Conservation (phyloP, 1,140 invertebrate species). For the Thaumatotibia leucotreta region DNA sequence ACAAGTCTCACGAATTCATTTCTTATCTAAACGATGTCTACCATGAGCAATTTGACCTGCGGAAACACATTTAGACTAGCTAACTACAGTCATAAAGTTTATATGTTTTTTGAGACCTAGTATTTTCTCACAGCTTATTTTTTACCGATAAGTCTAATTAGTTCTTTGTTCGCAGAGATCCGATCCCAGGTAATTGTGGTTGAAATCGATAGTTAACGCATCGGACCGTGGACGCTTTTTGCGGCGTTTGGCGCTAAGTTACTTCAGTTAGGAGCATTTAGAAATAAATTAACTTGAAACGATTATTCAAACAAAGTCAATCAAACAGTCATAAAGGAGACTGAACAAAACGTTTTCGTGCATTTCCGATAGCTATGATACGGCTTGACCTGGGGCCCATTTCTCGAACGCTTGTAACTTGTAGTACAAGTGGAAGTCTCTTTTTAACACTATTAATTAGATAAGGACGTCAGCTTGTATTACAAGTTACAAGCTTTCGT, state of each 20-base stretch:
- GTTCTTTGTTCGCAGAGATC: background rate
- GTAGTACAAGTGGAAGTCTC: no score
- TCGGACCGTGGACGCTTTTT: conserved; percentile 45
- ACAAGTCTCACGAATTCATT: background rate
- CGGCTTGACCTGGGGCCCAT: no score
- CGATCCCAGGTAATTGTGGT: background rate
- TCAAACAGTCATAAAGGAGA: no score
- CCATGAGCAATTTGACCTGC: background rate
- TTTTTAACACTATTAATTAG: no score
- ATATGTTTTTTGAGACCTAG: background rate
- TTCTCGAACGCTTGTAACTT: no score
- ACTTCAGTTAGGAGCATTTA: background rate
- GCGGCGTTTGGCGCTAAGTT: background rate
- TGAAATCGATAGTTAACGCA: conserved; percentile 50
- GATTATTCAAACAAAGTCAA: no score
- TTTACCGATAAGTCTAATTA: conserved; percentile 3
- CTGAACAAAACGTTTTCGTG: no score
- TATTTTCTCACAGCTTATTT: background rate
- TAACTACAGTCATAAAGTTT: background rate
- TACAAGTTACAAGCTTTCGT: no score
- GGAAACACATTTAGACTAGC: background rate
- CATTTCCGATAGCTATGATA: no score
- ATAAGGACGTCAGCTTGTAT: no score
- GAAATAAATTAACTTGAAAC: background rate
- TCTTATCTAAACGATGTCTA: background rate